phyloP scores from a whole-genome alignment of 1,140 invertebrate species.

The Phenacoccus solenopsis region DNA sequence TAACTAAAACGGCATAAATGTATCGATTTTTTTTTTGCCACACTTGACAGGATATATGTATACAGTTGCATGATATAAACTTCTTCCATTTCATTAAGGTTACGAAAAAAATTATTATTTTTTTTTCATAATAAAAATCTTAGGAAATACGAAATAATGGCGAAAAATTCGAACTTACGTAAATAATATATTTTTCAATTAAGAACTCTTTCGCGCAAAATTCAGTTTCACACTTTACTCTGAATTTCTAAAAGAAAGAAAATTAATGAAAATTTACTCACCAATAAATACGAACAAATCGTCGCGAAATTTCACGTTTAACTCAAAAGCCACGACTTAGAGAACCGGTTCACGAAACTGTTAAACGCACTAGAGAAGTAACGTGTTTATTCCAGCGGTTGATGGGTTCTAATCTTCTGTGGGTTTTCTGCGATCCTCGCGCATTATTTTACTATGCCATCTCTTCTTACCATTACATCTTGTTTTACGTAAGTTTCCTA shows the following conservation, averaged over 20 bases:
- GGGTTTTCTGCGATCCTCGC: background rate
- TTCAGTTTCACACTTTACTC: no score
- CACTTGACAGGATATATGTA: no score
- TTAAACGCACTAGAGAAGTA: background rate
- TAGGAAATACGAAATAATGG: no score
- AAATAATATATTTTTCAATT: no score
- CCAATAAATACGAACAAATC: background rate
- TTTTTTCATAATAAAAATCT: no score
- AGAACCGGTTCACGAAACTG: conserved; percentile 11
- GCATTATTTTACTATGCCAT: background rate
- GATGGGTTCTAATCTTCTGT: conserved; percentile 15
- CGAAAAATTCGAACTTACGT: no score
- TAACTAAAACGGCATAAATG: no score
- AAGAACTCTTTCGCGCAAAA: no score
- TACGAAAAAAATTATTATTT: no score
- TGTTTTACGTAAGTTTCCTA: conserved; percentile 4
- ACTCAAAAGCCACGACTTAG: background rate
- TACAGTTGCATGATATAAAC: no score
- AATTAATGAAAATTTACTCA: background rate
- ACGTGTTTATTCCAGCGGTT: background rate
- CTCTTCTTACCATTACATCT: conserved; percentile 6
- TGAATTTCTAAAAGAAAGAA: background rate
- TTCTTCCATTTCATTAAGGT: no score
- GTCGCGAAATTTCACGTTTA: background rate
- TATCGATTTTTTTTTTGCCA: no score